Evolutionary conservation across 2,113 vertebrate genomes (phyloP), one percentile per base, ranked within the genome.

Genomic region (Athene cunicularia): DNA sequence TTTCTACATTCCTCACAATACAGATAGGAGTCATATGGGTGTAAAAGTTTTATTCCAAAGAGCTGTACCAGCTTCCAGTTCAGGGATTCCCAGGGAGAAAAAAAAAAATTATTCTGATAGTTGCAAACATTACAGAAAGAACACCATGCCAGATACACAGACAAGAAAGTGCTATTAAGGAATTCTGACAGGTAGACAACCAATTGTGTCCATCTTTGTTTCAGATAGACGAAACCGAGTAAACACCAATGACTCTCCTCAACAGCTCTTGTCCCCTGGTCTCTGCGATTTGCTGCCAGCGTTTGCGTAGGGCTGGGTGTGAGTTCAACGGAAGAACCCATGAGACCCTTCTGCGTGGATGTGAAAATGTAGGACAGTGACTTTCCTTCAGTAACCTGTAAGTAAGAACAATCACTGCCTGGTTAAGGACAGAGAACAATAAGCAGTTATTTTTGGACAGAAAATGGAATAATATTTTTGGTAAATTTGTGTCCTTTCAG

Each of bases 101-200:
- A 22, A 2, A 2, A 37, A 2, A 1, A 58, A 15, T 76, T 15
- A 22, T 30, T 35, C 47, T 16, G 27, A 9, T 6, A 53, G 39
- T 3, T 26, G 32, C 68, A 37, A 41, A 37, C 23, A 16, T 39
- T 2, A 2, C 5, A 5, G 27, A 14, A 41, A 27, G 22, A 52
- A 19, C 62, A 13, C 16, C 19, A 2, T 7, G 3, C 9, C 8
- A 3, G 56, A 7, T 11, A 2, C 45, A 8, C 8, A n/a, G 56
- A 26, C 6, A 30, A 13, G 8, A 32, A 71, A 19, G 19, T 9
- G 18, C 21, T 52, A 2, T 23, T 9, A 13, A n/a, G 12, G 9
- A 8, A 1, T 9, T 41, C 8, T 8, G 5, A 11, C 41, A 35
- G 33, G 12, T 8, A 58, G 35, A 12, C 11, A 24, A 14, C 19